A percentile compares a stretch with the other conserved stretches of the same genome.
Evolutionary conservation across 2,888 invertebrate species (phyloP).

Genomic region (Protula sp.): DNA sequence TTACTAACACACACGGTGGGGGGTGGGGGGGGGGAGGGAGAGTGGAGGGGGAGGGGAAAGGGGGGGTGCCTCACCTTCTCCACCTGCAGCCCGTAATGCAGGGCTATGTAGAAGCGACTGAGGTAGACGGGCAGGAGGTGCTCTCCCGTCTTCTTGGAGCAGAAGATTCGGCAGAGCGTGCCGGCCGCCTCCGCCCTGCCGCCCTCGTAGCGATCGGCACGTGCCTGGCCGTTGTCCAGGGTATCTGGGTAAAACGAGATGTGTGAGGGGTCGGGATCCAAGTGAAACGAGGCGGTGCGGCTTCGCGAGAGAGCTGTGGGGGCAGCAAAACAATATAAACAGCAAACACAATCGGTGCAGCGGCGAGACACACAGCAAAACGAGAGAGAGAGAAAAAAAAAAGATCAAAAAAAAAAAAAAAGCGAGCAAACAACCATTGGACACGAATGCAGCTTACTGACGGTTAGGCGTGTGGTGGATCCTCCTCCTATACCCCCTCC

Average conservation of each 20-base stretch:
- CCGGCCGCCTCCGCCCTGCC: constrained; percentile 93
- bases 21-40: too few species aligned
- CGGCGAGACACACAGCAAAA: too few species aligned
- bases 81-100: constrained; percentile 76
- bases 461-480: too few species aligned
- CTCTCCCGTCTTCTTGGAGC: constrained; percentile 90
- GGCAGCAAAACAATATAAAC: too few species aligned
- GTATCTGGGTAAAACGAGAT: background rate
- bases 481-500: too few species aligned
- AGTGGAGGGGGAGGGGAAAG: too few species aligned
- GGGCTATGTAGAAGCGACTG: constrained; percentile 85
- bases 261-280: constrained; percentile 14
- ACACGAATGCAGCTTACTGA: too few species aligned
- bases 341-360: too few species aligned
- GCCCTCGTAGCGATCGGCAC: constrained; percentile 47
- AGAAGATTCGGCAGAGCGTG: constrained; percentile 89
- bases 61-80: constrained; percentile 16
- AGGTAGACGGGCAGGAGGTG: constrained; percentile 85
- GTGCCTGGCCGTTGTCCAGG: background rate
- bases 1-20: too few species aligned
- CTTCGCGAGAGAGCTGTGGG: constrained; percentile 8
- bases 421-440: too few species aligned
- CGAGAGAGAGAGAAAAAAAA: too few species aligned
- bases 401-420: too few species aligned
- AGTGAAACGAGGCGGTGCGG: constrained; percentile 22